Conservation (phyloP, 2,113 vertebrate genomes). For the Melanotaenia duboulayi region DNA sequence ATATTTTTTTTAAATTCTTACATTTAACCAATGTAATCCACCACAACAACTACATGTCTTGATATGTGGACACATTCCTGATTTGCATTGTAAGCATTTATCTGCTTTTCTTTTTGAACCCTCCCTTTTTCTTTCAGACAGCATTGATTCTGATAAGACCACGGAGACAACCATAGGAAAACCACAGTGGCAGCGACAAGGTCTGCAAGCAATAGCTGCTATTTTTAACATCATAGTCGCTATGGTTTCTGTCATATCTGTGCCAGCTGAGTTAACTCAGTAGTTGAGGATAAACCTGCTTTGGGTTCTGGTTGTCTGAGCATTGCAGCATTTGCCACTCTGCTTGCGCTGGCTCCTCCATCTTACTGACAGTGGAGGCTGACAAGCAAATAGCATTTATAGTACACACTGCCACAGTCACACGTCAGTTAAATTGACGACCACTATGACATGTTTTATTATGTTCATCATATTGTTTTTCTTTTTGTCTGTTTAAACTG, state of each 20-base stretch:
- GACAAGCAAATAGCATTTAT: slow-evolving; percentile 5
- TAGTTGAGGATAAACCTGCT: slow-evolving; percentile 1
- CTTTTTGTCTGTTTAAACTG: too few species aligned
- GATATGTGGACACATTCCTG: too few species aligned
- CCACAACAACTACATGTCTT: neutral
- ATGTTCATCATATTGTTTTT: neutral
- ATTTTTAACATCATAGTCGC: slow-evolving; percentile 2
- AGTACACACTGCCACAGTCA: neutral
- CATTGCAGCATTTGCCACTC: neutral
- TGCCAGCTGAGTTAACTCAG: slow-evolving; percentile 11
- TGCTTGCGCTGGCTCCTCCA: slow-evolving; percentile 1
- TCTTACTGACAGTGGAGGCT: slow-evolving; percentile 6
- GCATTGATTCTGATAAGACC: neutral
- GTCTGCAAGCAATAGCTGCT: neutral
- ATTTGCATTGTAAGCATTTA: neutral
- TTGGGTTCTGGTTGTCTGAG: slow-evolving; percentile 11
- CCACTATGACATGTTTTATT: neutral
- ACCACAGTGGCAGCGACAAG: neutral
- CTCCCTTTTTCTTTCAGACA: neutral
- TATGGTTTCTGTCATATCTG: slow-evolving; percentile 18
- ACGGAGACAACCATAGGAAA: neutral
- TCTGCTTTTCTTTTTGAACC: neutral
- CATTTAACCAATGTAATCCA: neutral
- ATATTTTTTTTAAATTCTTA: neutral
- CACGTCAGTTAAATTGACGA: neutral